A percentile compares a stretch with the other conserved stretches of the same genome.
These are phyloP conservation scores for Chalcosyrphus nemorum DNA, from an alignment of 2,888 invertebrate genomes.

Conservation along the genomic window DNA sequence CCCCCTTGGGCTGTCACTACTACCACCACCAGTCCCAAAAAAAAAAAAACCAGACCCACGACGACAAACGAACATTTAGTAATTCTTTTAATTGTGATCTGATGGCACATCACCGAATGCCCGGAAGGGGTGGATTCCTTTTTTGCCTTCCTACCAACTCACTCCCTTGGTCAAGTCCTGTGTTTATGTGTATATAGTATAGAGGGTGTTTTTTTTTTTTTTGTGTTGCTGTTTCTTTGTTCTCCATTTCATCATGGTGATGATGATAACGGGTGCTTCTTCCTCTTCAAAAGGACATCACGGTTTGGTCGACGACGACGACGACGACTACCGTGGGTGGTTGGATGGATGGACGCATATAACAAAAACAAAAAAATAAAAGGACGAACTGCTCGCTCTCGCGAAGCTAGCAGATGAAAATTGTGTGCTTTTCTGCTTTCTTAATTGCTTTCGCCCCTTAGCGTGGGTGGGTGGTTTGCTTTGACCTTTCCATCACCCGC, in stretches of 20 bases:
- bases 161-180: conserved; percentile 7
- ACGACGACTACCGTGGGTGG: neutral
- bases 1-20: conserved; percentile 64
- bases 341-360: conserved; percentile 21
- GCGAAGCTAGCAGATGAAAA: conserved; percentile 68
- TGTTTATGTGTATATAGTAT: conserved; percentile 39
- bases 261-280: conserved; percentile 71
- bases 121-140: conserved; percentile 71
- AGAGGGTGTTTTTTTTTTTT: conserved; percentile 19
- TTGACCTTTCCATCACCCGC: conserved; percentile 70
- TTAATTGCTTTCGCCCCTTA: conserved; percentile 70
- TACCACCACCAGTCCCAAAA: conserved; percentile 36
- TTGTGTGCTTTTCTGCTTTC: conserved; percentile 68
- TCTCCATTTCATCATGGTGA: conserved; percentile 72
- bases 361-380: neutral
- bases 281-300: conserved; percentile 53
- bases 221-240: conserved; percentile 50
- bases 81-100: conserved; percentile 73
- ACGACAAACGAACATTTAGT: conserved; percentile 69
- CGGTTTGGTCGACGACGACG: neutral
- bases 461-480: conserved; percentile 30
- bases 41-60: conserved; percentile 42
- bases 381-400: conserved; percentile 48
- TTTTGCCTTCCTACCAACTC: conserved; percentile 18
- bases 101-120: conserved; percentile 72